Evolutionary conservation across 1,140 invertebrate genomes (phyloP).

Genomic region (Megalopta genalis): DNA sequence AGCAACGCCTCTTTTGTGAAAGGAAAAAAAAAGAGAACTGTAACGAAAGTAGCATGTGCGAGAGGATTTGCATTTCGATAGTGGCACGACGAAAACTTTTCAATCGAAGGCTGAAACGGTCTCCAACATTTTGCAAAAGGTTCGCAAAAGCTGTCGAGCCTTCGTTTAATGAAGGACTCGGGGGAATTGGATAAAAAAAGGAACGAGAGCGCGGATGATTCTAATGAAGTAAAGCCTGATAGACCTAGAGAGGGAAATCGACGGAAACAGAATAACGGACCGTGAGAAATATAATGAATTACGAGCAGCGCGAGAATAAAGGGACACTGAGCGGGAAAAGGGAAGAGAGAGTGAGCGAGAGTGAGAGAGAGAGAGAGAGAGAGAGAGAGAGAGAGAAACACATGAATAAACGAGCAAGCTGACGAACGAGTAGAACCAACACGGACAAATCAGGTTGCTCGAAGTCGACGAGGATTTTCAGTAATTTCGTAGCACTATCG

Average conservation of each 20-base stretch:
- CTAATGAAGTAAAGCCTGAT: slow-evolving; percentile 41
- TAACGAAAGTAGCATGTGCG: too few species aligned
- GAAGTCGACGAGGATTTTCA: slow-evolving; percentile 59
- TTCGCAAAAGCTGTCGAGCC: not conserved
- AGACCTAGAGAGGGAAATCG: slow-evolving; percentile 22
- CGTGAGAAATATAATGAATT: slow-evolving; percentile 46
- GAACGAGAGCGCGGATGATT: slow-evolving; percentile 7
- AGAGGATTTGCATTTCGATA: too few species aligned
- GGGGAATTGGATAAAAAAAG: slow-evolving; percentile 11
- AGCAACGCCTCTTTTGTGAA: too few species aligned
- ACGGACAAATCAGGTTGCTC: slow-evolving; percentile 51
- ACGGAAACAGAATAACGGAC: slow-evolving; percentile 39
- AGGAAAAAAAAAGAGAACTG: too few species aligned
- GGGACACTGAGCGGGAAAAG: not conserved
- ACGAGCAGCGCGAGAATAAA: slow-evolving; percentile 26
- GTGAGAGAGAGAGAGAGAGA: too few species aligned
- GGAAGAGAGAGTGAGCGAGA: too few species aligned
- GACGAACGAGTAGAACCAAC: slow-evolving; percentile 45
- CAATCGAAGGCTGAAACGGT: not conserved
- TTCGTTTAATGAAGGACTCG: slow-evolving; percentile 1
- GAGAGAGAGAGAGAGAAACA: slow-evolving; percentile 6
- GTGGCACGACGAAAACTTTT: not conserved
- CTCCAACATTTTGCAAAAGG: not conserved
- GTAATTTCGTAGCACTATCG: slow-evolving; percentile 57
- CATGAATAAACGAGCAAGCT: slow-evolving; percentile 49